These are phyloP conservation scores for Cinara cedri DNA, from an alignment of 2,888 invertebrate species.

Conservation along the genomic window DNA sequence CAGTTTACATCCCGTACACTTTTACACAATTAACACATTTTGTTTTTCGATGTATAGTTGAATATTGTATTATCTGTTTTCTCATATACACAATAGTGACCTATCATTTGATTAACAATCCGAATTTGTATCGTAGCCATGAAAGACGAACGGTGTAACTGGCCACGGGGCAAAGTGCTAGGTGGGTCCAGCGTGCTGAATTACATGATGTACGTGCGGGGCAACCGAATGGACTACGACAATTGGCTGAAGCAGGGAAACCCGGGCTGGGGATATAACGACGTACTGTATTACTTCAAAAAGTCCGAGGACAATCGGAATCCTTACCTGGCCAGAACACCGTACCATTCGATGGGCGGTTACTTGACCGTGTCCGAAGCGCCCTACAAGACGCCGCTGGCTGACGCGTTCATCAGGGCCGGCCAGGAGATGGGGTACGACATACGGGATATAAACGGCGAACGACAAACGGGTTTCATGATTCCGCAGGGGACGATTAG, in stretches of 20 bases:
- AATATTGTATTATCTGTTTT: too few relatives aligned
- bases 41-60: too few relatives aligned
- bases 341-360: conserved; percentile 80
- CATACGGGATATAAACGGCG: conserved; percentile 86
- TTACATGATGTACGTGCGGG: conserved; percentile 89
- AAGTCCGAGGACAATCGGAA: conserved; percentile 91
- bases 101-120: not conserved
- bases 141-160: conserved; percentile 83
- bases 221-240: conserved; percentile 89
- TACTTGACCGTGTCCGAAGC: conserved; percentile 85
- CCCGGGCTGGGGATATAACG: conserved; percentile 84
- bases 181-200: conserved; percentile 90
- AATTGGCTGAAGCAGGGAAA: conserved; percentile 86
- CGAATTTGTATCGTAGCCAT: conserved; percentile 69
- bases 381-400: conserved; percentile 83
- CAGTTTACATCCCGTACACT: too few relatives aligned
- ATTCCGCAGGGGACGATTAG: conserved; percentile 74
- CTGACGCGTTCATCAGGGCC: conserved; percentile 80
- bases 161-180: conserved; percentile 90
- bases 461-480: conserved; percentile 86
- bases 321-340: conserved; percentile 79
- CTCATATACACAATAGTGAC: too few relatives aligned
- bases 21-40: too few relatives aligned
- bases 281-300: conserved; percentile 82
- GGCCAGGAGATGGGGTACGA: conserved; percentile 84